Base-by-base conservation (phyloP, 2,797 vertebrate species). In the Myoxocephalus aenaeus region DNA sequence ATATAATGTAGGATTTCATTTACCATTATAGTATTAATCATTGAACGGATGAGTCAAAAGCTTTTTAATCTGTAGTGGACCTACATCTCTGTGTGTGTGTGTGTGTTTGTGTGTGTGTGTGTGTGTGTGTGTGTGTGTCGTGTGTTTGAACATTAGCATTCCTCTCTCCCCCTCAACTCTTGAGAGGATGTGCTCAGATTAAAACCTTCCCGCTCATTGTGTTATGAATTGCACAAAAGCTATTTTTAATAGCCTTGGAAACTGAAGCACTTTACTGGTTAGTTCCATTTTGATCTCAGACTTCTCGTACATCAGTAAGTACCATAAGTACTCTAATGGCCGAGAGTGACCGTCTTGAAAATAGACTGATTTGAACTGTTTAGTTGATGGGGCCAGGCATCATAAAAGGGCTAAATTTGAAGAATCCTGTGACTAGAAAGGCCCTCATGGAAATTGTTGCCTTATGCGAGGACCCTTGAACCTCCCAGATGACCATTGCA, bases 91-190 rank as follows among this genome's bases (percentile, higher is more conserved):
- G 69, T 50, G 15, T 51, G 46, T 40, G 34, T 27, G 14, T 42
- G 68, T 53, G 3, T 64, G 48, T 42, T 38, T 56, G 71, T 66
- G 65, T 44, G 67, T 74, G 73, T 76, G 73, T 75, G 50, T 76
- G 25, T 27, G 25, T 27, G 25, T 27, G 25, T 27, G 25, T 27
- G 25, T 27, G 63, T 64, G 68, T 50, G 14, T 51, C 72, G 73
- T 76, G 73, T 77, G 50, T 76, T 69, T 14, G 12, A 38, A 67
- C 62, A 76, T 66, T 27, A 77, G 58, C 71, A 65, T 86, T 85
- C 62, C 56, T 77, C 62, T 69, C 58, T 63, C 34, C 51, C 65
- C 73, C 51, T 13, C 70, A 71, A 34, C 61, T 71, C 42, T 62
- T 79, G 27, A 73, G 62, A 70, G 22, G 71, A 81, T 78, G 70